Evolutionary conservation across 2,113 vertebrate genomes (phyloP).

Genomic region (Planiliza haematocheilus): DNA sequence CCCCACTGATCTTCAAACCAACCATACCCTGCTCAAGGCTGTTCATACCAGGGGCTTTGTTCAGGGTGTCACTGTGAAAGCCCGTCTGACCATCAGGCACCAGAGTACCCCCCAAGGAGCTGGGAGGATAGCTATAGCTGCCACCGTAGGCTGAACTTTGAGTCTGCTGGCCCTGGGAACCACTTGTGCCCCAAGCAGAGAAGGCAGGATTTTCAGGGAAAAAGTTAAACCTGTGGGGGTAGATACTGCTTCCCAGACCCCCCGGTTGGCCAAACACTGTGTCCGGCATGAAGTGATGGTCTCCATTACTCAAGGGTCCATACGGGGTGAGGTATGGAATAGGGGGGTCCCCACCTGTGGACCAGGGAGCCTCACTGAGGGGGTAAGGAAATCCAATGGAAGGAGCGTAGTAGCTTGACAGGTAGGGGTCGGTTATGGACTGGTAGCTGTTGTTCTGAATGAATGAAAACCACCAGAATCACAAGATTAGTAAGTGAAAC

Average conservation of each 20-base stretch:
- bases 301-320: slow-evolving; percentile 95
- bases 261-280: slow-evolving; percentile 96
- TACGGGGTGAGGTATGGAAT: slow-evolving; percentile 96
- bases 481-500: slow-evolving; percentile 38
- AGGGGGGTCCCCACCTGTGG: slow-evolving; percentile 94
- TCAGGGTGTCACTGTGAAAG: slow-evolving; percentile 93
- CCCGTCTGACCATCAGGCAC: slow-evolving; percentile 93
- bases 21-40: slow-evolving; percentile 97
- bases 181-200: slow-evolving; percentile 94
- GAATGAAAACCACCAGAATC: slow-evolving; percentile 39
- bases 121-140: slow-evolving; percentile 95
- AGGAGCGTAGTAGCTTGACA: slow-evolving; percentile 96
- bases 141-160: slow-evolving; percentile 93
- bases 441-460: slow-evolving; percentile 95
- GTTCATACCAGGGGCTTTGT: slow-evolving; percentile 95
- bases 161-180: slow-evolving; percentile 95
- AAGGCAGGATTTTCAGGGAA: slow-evolving; percentile 97
- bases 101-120: slow-evolving; percentile 93
- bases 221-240: slow-evolving; percentile 95
- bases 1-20: slow-evolving; percentile 93
- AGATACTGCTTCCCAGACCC: slow-evolving; percentile 92
- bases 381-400: slow-evolving; percentile 96
- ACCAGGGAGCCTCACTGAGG: slow-evolving; percentile 96
- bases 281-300: slow-evolving; percentile 96
- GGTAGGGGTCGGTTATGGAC: slow-evolving; percentile 96